phyloP scores from a whole-genome alignment of 2,888 invertebrate species.

The Allolobophora icterica region DNA sequence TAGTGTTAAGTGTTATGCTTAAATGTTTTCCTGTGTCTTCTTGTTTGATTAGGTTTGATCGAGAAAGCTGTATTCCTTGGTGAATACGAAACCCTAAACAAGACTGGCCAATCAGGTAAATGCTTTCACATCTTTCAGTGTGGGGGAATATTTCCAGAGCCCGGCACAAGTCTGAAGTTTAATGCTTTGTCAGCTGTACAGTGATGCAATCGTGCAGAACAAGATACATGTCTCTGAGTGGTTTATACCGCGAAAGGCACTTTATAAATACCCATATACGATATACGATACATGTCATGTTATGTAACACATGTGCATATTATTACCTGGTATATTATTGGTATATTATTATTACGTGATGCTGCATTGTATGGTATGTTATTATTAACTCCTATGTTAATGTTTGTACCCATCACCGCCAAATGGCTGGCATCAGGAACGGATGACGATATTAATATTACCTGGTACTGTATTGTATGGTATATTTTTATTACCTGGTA shows the following conservation, averaged over 20 bases:
- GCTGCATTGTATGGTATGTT: too few species aligned
- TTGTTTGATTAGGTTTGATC: slow-evolving; percentile 65
- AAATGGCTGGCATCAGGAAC: too few species aligned
- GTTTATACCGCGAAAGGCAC: too few species aligned
- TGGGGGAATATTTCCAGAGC: too few species aligned
- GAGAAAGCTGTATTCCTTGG: slow-evolving; percentile 85
- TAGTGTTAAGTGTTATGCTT: not conserved
- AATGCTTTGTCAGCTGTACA: not conserved
- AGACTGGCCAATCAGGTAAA: slow-evolving; percentile 69
- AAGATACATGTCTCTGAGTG: too few species aligned
- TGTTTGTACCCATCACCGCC: too few species aligned
- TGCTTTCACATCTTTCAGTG: slow-evolving; percentile 36
- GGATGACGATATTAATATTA: too few species aligned
- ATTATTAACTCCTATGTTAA: too few species aligned
- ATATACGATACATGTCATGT: too few species aligned
- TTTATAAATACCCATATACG: too few species aligned
- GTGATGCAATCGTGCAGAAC: not conserved
- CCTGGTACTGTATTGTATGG: not conserved
- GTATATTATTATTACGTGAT: too few species aligned
- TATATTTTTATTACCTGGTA: too few species aligned
- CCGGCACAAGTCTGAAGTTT: not conserved
- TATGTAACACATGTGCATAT: not conserved
- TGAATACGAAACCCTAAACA: slow-evolving; percentile 81
- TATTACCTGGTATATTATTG: not conserved
- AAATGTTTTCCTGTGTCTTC: not conserved